Percentiles rank a stretch among this genome's conserved stretches.
Evolutionary conservation across 2,797 vertebrate genomes (phyloP).

Genomic region (Euphonia xanthogaster): DNA sequence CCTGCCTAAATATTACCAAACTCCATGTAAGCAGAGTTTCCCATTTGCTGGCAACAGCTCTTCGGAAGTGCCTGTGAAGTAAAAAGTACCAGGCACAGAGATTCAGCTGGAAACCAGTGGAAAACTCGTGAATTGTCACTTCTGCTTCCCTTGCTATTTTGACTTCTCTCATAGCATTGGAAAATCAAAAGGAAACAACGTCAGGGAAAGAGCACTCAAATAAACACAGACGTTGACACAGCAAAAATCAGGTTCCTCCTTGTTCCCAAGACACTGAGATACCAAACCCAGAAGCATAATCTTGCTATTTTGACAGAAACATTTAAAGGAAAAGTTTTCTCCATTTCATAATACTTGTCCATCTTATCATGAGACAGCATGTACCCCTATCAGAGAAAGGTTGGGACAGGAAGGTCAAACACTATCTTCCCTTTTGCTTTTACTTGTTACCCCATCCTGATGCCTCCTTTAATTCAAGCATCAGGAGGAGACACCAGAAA

Average conservation of each 20-base stretch:
- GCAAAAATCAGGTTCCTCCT: constrained; percentile 50
- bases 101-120: constrained; percentile 11
- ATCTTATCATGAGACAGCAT: background rate
- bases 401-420: background rate
- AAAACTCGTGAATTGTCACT: constrained; percentile 26
- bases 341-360: background rate
- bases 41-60: constrained; percentile 35
- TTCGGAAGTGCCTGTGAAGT: constrained; percentile 24
- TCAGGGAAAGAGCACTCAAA: constrained; percentile 48
- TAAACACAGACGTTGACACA: constrained; percentile 46
- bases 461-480: background rate
- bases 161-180: constrained; percentile 6
- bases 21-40: background rate
- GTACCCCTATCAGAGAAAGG: background rate
- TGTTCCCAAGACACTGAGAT: background rate
- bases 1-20: constrained; percentile 40
- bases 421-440: background rate
- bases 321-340: background rate
- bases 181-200: constrained; percentile 53
- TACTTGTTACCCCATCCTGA: background rate
- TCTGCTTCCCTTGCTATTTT: constrained; percentile 62
- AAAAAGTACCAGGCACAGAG: constrained; percentile 10
- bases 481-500: background rate
- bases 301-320: background rate
- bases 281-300: background rate